Conservation (phyloP, 2,888 invertebrate genomes). For the Oasisia sp. region DNA sequence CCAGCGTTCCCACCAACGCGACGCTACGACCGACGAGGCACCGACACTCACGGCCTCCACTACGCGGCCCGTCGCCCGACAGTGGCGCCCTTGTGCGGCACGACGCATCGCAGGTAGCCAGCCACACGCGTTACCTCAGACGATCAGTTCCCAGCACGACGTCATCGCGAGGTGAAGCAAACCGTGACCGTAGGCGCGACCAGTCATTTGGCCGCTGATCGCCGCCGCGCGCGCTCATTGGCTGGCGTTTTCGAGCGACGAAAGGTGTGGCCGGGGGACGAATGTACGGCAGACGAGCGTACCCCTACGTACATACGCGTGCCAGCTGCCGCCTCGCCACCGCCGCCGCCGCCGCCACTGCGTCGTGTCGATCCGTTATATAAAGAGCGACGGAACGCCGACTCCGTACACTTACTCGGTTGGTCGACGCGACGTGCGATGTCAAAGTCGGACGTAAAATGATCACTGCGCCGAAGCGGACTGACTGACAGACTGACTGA, state of each 20-base stretch:
- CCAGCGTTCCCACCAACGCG: too few relatives aligned
- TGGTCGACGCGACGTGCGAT: background rate
- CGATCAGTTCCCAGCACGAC: background rate
- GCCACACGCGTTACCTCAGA: too few relatives aligned
- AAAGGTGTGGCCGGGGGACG: background rate
- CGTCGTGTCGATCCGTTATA: background rate
- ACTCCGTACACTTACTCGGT: background rate
- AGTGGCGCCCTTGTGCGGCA: background rate
- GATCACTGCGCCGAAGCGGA: background rate
- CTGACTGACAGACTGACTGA: too few relatives aligned
- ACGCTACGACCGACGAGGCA: too few relatives aligned
- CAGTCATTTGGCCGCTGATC: background rate
- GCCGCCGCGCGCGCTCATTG: background rate
- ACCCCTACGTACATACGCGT: background rate
- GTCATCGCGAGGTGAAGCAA: background rate
- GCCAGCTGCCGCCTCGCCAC: background rate
- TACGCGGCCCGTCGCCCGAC: background rate
- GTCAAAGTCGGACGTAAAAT: background rate
- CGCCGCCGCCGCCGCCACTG: background rate
- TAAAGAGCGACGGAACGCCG: background rate
- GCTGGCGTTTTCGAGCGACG: background rate
- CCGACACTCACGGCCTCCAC: background rate
- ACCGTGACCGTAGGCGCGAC: background rate
- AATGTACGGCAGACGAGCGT: background rate
- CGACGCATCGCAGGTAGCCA: too few relatives aligned